phyloP scores from a whole-genome alignment of 2,797 vertebrate genomes.

The Halcyon smyrnensis region DNA sequence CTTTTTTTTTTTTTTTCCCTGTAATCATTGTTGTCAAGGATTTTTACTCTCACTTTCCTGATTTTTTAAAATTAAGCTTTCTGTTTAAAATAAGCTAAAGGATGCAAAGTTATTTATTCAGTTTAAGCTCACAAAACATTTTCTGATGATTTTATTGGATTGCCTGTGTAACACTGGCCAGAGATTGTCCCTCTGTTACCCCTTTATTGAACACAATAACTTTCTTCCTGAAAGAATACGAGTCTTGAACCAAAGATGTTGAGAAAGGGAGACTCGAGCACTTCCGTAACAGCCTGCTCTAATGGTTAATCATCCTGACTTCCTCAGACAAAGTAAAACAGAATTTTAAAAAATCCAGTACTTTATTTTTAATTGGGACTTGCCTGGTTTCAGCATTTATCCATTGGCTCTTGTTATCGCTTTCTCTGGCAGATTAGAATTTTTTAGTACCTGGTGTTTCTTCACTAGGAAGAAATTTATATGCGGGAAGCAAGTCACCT shows the following conservation, averaged over 20 bases:
- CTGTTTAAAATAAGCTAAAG: neutral
- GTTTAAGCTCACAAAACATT: neutral
- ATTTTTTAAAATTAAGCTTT: neutral
- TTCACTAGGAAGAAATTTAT: neutral
- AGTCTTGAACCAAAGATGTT: neutral
- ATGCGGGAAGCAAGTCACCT: neutral
- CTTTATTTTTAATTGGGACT: constrained; percentile 49
- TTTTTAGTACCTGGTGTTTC: constrained; percentile 19
- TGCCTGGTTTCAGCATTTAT: constrained; percentile 24
- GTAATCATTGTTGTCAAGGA: neutral
- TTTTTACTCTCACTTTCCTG: neutral
- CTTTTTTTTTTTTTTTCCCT: too few species aligned
- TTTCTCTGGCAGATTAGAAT: neutral
- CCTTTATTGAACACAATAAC: neutral
- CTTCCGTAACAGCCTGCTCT: constrained; percentile 18
- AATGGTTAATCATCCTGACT: constrained; percentile 37
- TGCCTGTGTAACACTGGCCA: neutral
- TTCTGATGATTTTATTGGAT: neutral
- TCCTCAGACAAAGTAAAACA: neutral
- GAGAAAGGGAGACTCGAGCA: neutral
- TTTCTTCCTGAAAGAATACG: neutral
- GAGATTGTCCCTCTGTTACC: neutral
- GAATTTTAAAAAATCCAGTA: neutral
- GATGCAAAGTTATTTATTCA: neutral
- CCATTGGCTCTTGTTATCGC: neutral